Base-by-base conservation (phyloP, 23 tunicate species). In the Ascidia mentula region DNA sequence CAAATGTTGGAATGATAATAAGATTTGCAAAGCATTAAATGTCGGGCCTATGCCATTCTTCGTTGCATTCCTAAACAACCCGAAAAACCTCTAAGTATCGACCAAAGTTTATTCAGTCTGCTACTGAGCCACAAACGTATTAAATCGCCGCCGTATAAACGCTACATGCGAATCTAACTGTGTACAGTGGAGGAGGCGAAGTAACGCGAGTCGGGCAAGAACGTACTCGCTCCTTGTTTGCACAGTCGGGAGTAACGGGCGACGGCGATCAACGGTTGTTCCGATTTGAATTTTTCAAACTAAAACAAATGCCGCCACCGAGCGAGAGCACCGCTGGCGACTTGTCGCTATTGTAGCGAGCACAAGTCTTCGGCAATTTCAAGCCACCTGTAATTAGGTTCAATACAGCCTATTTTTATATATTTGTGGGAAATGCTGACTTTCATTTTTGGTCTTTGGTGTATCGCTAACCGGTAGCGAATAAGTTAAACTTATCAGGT, bases 231-330 rank as follows among this genome's bases (percentile, higher is more conserved):
- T 91, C 80, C 36, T 24, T 91, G 97, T 85, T 85, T 82, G 81
- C 78, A 37, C 40, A 71, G 35, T 76, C 32, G 37, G n/a, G 59
- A 69, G 75, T 70, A 70, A 73, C 82, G 90, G 60, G 73, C 84
- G 73, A 79, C 76, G 71, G 46, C 71, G 72, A 76, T 38, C 81
- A 84, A 82, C 97, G 90, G 85, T 88, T 78, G 80, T 82, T 85
- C 69, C 77, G 79, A 76, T 91, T 86, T 69, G 85, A 91, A 91
- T 38, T 91, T 91, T 82, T 86, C 71, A 91, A 91, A 91, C 80
- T 59, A 40, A 72, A 87, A 42, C 38, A 40, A 81, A 81, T 31
- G 73, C 60, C 22, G 33, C 69, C 18, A 82, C 69, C 59, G 79
- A 69, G 35, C 0, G 40, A 72, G 39, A 40, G 60, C 31, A 36